A percentile compares a stretch with the other conserved stretches of the same genome.
Evolutionary conservation across 2,113 vertebrate species (phyloP).

Genomic region (Edolisoma coerulescens): DNA sequence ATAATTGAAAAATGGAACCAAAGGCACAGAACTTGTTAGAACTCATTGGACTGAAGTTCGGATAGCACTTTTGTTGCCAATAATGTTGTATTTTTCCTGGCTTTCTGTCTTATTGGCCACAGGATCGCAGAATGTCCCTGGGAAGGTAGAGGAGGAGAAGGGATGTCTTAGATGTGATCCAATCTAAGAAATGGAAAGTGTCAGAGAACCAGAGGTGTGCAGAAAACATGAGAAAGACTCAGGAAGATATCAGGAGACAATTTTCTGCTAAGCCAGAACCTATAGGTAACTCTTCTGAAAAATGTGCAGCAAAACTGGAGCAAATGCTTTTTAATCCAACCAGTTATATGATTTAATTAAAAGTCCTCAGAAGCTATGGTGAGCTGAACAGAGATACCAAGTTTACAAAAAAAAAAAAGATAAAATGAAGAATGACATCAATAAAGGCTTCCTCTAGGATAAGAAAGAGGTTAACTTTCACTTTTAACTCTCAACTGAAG

Average conservation of each 20-base stretch:
- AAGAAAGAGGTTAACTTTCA: background rate
- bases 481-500: background rate
- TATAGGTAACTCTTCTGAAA: background rate
- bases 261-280: background rate
- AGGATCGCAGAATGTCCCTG: background rate
- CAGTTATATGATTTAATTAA: background rate
- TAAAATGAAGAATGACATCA: background rate
- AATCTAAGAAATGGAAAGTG: background rate
- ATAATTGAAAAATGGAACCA: conserved; percentile 36
- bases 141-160: background rate
- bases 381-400: background rate
- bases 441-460: background rate
- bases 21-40: conserved; percentile 4
- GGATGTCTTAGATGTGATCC: background rate
- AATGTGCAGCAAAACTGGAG: background rate
- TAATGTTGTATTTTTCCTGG: background rate
- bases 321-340: background rate
- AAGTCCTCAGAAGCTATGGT: background rate
- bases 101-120: background rate
- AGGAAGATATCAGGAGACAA: background rate
- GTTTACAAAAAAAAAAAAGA: background rate
- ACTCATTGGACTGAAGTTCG: background rate
- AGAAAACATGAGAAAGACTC: background rate
- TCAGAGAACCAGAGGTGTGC: background rate
- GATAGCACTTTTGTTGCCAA: background rate